Base-by-base conservation (phyloP, 2,888 invertebrate genomes). In the Tanytarsus gracilentus region DNA sequence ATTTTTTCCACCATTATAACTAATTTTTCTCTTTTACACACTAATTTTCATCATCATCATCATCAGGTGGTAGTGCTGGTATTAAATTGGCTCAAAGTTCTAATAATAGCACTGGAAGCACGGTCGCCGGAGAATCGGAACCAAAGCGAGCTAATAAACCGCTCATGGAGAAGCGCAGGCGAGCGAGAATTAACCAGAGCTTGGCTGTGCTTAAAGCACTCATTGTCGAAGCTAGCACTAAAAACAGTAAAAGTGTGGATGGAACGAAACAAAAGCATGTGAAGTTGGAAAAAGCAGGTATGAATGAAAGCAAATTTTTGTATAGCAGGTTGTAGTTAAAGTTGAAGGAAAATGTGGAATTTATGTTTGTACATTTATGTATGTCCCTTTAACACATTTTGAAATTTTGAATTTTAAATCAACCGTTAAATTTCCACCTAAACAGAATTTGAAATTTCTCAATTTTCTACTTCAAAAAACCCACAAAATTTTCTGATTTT, bases 101-200 rank as follows among this genome's bases (percentile, higher is more conserved):
- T 14, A 23, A 39, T 26, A 23, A 18, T 23, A 44, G 11, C 18
- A 44, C 18, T 8, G 18, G 18, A 25, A 39, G 25, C 7, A 55
- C 40, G 25, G 30, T 23, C n/a, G 25, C 21, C 29, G 48, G 39
- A 16, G 39, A 44, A 8, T 30, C 30, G 9, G 40, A 25, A 26
- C 40, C 56, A 40, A 72, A 78, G 67, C 77, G 85, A 77, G 84
- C 84, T 65, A 85, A 85, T 73, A 86, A 86, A 76, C 85, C 86
- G 68, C 79, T 86, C 69, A 85, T 85, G 85, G 86, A 86, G 78
- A 86, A 85, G 71, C 75, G 85, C 69, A 75, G 86, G 61, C 74
- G 86, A 65, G 85, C 85, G 58, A 76, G 85, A 62, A 86, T 86
- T 70, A 86, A 86, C 72, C 83, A 84, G 72, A 84, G 85, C 69